Evolutionary conservation across 2,888 invertebrate genomes (phyloP).

Genomic region (Dryococelus australis): DNA sequence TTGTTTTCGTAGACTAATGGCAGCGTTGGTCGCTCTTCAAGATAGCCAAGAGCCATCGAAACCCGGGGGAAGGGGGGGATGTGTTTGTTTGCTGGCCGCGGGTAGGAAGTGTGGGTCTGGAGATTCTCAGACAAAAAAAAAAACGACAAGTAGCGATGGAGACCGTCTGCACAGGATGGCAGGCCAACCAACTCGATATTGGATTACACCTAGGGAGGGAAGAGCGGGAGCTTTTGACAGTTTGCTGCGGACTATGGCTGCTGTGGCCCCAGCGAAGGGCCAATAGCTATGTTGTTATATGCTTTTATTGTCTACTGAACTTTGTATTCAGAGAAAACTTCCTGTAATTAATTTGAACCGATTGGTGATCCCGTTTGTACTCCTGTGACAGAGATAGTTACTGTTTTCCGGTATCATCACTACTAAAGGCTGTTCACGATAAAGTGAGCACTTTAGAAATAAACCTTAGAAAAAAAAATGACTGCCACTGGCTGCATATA

Average conservation of each 20-base stretch:
- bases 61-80: neutral
- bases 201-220: neutral
- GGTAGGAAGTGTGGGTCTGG: neutral
- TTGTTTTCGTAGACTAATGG: conserved; percentile 7
- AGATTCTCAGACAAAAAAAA: neutral
- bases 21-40: neutral
- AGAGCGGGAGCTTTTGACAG: neutral
- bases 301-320: too few relatives aligned
- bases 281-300: too few relatives aligned
- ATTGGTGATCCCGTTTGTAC: too few relatives aligned
- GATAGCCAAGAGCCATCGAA: neutral
- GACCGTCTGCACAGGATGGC: neutral
- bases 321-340: too few relatives aligned
- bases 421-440: too few relatives aligned
- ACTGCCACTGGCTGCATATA: too few relatives aligned
- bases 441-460: too few relatives aligned
- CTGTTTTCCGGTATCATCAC: too few relatives aligned
- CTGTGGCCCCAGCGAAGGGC: neutral
- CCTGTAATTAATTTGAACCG: too few relatives aligned
- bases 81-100: neutral
- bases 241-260: neutral
- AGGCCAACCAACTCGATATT: neutral
- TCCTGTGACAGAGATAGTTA: too few relatives aligned
- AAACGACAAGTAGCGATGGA: neutral
- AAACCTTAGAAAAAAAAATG: too few relatives aligned